Percentiles rank a stretch among this genome's conserved stretches.
These are phyloP conservation scores for Amphibalanus amphitrite DNA, from an alignment of 1,140 invertebrate species.

Conservation along the genomic window DNA sequence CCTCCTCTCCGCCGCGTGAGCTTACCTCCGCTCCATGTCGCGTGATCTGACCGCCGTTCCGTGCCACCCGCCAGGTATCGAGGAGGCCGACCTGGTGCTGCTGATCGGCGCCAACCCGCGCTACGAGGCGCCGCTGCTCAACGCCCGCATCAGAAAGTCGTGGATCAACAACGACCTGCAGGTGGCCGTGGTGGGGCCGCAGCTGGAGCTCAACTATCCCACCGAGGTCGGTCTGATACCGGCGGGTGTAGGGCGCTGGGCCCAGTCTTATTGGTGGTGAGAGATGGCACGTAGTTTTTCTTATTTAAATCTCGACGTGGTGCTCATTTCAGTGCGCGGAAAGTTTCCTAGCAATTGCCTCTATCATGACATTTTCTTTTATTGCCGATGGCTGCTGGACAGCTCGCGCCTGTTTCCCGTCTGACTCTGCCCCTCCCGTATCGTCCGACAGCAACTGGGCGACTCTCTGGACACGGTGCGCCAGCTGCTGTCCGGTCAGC, in stretches of 20 bases:
- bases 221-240: constrained; percentile 58
- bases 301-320: no score
- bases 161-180: constrained; percentile 71
- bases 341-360: no score
- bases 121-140: constrained; percentile 93
- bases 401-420: not conserved
- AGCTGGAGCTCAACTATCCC: constrained; percentile 85
- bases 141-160: constrained; percentile 84
- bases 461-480: constrained; percentile 50
- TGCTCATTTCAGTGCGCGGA: no score
- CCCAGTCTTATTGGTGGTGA: no score
- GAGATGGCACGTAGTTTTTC: no score
- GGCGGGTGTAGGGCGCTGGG: no score
- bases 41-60: no score
- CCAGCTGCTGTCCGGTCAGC: constrained; percentile 51
- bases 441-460: constrained; percentile 52
- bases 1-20: no score
- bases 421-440: not conserved
- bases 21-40: no score
- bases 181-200: constrained; percentile 61
- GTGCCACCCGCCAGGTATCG: constrained; percentile 35
- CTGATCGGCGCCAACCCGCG: constrained; percentile 93
- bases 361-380: no score
- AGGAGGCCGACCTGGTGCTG: constrained; percentile 83
- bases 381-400: no score